These are phyloP conservation scores for Prunella strophiata DNA, from an alignment of 2,797 vertebrate species.

Conservation along the genomic window DNA sequence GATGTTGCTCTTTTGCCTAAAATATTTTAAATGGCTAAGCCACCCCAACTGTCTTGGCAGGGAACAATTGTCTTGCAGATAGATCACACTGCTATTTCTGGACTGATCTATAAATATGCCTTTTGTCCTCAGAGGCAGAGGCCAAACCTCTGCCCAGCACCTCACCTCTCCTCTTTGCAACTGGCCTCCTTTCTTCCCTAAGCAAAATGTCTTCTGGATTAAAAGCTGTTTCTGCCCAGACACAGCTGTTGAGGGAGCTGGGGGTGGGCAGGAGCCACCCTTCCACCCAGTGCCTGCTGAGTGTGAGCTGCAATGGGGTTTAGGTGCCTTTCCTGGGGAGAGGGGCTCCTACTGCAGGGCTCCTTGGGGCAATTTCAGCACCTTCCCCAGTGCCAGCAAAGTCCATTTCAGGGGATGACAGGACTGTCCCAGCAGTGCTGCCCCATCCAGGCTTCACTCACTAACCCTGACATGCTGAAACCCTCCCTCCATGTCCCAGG, in stretches of 20 bases:
- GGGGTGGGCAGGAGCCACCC: neutral
- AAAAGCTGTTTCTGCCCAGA: neutral
- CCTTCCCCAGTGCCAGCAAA: neutral
- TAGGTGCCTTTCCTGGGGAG: neutral
- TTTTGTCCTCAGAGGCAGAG: neutral
- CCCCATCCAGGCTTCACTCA: fast-evolving
- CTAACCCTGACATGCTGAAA: fast-evolving
- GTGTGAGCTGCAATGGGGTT: neutral
- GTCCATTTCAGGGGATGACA: neutral
- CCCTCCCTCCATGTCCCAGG: neutral
- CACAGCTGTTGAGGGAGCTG: neutral
- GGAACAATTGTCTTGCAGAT: neutral
- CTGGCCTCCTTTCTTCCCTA: neutral
- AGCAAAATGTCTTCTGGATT: neutral
- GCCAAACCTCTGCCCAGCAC: neutral
- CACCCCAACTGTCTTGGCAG: neutral
- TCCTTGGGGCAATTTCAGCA: neutral
- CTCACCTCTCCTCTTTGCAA: neutral
- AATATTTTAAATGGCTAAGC: neutral
- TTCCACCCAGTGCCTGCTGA: neutral
- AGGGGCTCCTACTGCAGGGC: neutral
- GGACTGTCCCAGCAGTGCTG: neutral
- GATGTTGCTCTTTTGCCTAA: neutral
- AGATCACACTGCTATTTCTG: neutral
- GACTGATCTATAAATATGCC: neutral